Base-by-base conservation (phyloP, 2,797 vertebrate genomes). In the Iguana delicatissima region DNA sequence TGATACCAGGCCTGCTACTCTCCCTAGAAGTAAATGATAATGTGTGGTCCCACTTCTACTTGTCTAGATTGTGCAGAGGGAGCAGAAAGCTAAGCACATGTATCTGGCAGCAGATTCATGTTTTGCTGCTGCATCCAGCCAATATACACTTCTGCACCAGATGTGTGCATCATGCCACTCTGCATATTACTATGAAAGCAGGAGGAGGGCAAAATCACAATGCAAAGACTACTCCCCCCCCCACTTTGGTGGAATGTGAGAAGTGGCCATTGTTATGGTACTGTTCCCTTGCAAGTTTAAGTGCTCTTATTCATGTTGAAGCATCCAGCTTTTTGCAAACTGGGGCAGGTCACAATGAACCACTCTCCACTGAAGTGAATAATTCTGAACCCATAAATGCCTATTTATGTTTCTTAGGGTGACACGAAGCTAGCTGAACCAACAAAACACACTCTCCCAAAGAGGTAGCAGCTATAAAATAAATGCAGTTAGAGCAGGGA, bases 281-380 rank as follows among this genome's bases (percentile, higher is more conserved):
- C 55, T 59, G 6, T 35, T 90, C 13, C 55, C 38, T 62, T 38
- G 67, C 3, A 74, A 42, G 22, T n/a, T 86, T 74, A 35, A 90
- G 55, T 42, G 80, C 22, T 67, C 52, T 87, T 50, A n/a, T 29
- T 79, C 59, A 69, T 3, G 18, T 46, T 84, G 62, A 84, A 77
- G 69, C 14, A 14, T n/a, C 82, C 35, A 42, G 13, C 24, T 74
- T 62, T 52, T 80, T 81, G 46, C 73, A 87, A 88, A 80, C 29
- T 22, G n/a, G 26, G 57, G 67, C 29, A 91, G 35, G 14, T 89
- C 24, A 10, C 89, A 93, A 92, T 64, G 89, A 89, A 91, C n/a
- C 83, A 83, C 67, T 76, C 72, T 77, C 38, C n/a, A 86, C 26
- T 89, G 72, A 87, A 80, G 42, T 90, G 84, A 90, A 89, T 86